A percentile compares a stretch with the other conserved stretches of the same genome.
Evolutionary conservation across 2,113 vertebrate species (phyloP).

Genomic region (Martes martes): DNA sequence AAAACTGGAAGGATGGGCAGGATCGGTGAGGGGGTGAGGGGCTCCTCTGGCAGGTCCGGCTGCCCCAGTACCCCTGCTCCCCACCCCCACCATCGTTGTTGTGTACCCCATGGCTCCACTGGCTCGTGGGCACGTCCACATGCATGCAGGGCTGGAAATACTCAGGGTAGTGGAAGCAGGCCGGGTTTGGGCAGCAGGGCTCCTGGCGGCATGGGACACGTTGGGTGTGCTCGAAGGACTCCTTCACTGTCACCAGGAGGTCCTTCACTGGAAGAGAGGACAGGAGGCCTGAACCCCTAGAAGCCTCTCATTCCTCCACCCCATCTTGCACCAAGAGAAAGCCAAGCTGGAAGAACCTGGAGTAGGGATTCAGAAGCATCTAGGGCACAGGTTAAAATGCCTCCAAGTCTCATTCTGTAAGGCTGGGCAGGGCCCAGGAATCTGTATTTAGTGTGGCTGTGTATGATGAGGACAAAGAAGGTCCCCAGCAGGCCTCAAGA

Average conservation of each 20-base stretch:
- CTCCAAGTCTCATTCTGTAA: background rate
- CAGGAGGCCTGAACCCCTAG: background rate
- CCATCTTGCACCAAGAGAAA: background rate
- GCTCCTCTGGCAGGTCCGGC: background rate
- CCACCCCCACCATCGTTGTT: rapidly evolving
- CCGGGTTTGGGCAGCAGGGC: background rate
- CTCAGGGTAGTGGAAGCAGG: slow-evolving; percentile 83
- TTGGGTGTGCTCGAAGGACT: slow-evolving; percentile 84
- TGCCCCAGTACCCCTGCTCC: rapidly evolving
- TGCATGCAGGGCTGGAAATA: slow-evolving; percentile 63
- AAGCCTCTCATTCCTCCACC: background rate
- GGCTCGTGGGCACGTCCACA: slow-evolving; percentile 2
- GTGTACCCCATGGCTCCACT: slow-evolving; percentile 44
- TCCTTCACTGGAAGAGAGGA: slow-evolving; percentile 68
- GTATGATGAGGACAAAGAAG: background rate
- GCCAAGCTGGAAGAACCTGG: background rate
- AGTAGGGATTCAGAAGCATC: background rate
- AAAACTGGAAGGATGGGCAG: slow-evolving; percentile 31
- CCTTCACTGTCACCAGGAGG: slow-evolving; percentile 82
- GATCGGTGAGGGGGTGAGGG: background rate
- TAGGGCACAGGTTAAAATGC: background rate
- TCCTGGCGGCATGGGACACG: slow-evolving; percentile 53
- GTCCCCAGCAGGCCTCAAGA: background rate
- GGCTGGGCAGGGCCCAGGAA: background rate
- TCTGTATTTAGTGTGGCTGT: background rate